Evolutionary conservation across 2,113 vertebrate species (phyloP).

Genomic region (Meles meles): DNA sequence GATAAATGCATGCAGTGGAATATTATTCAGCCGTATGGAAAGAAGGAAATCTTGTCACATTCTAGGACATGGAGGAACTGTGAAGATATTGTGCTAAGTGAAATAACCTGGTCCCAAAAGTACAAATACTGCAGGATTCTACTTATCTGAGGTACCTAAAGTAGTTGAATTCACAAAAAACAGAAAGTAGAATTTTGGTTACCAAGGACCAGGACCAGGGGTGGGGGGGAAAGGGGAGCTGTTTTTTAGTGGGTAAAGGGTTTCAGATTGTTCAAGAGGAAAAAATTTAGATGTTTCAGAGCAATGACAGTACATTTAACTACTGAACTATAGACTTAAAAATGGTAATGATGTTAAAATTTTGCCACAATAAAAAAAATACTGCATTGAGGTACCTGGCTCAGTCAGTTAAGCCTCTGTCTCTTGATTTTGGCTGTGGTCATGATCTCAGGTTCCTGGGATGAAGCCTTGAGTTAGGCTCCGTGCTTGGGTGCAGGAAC

Average conservation of each 20-base stretch:
- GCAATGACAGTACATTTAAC: not conserved
- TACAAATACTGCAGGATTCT: not conserved
- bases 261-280: not conserved
- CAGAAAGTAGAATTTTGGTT: not conserved
- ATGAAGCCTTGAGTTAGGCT: not conserved
- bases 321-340: not conserved
- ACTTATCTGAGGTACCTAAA: not conserved
- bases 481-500: rapidly evolving
- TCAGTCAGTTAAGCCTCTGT: not conserved
- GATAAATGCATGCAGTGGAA: not conserved
- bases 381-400: not conserved
- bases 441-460: not conserved
- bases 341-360: not conserved
- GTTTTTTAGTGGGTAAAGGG: not conserved
- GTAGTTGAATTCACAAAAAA: not conserved
- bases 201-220: not conserved
- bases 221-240: not conserved
- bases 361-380: not conserved
- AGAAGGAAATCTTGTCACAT: not conserved
- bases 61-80: not conserved
- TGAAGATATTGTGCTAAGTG: not conserved
- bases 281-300: not conserved
- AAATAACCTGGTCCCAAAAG: not conserved
- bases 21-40: not conserved
- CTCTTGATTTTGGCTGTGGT: not conserved